phyloP scores from a whole-genome alignment of 2,888 invertebrate genomes.

The Cosmia pyralina region DNA sequence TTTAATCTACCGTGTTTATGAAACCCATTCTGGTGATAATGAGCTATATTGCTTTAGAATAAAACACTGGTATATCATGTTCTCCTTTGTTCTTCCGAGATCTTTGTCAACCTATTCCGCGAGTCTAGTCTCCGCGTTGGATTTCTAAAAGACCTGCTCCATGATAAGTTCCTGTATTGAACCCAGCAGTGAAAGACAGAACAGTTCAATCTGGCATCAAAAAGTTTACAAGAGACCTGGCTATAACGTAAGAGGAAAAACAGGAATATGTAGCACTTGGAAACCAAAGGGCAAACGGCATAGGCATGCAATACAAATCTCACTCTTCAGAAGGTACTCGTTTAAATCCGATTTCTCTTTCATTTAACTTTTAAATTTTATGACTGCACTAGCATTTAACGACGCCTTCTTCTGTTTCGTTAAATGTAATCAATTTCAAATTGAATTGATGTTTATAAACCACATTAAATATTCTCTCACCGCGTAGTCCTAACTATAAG shows the following conservation, averaged over 20 bases:
- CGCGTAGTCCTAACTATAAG: conserved; percentile 1
- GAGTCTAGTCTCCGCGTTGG: neutral
- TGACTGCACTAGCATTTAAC: conserved; percentile 27
- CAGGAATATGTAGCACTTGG: conserved; percentile 3
- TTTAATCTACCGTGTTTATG: neutral
- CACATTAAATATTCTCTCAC: conserved; percentile 8
- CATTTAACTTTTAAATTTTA: conserved; percentile 58
- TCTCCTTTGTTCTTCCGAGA: neutral
- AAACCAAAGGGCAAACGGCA: conserved; percentile 17
- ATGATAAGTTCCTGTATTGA: neutral
- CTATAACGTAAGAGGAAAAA: conserved; percentile 13
- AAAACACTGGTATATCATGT: neutral
- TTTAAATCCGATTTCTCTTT: conserved; percentile 61
- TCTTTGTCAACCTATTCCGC: neutral
- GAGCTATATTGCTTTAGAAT: neutral
- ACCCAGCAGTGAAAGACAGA: neutral
- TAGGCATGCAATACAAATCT: conserved; percentile 28
- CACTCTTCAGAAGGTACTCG: conserved; percentile 22
- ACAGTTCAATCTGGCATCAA: neutral
- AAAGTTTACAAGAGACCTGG: too few species aligned
- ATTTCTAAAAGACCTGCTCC: neutral
- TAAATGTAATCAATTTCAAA: conserved; percentile 35
- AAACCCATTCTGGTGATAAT: neutral
- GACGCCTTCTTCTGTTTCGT: conserved; percentile 29
- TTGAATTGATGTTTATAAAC: conserved; percentile 40